Percentiles rank a stretch among this genome's conserved stretches.
Evolutionary conservation across 2,113 vertebrate genomes (phyloP).

Genomic region (Petrocephalus zakoni): DNA sequence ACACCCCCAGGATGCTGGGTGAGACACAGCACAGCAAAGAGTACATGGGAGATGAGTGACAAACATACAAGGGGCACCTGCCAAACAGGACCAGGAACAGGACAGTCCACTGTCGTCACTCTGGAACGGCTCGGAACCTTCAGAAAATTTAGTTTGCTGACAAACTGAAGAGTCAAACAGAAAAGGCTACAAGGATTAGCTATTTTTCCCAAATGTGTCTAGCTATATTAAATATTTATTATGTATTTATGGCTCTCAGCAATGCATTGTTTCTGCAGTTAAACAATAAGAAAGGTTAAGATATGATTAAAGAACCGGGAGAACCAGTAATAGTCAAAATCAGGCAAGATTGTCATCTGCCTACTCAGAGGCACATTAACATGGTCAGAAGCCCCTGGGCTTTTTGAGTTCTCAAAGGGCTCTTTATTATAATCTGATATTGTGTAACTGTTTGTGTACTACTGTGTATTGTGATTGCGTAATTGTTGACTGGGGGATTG

Average conservation of each 20-base stretch:
- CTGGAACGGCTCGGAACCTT: not conserved
- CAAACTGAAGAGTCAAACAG: not conserved
- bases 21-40: not conserved
- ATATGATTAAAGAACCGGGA: not conserved
- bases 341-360: not conserved
- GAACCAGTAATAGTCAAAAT: not conserved
- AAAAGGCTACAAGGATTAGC: not conserved
- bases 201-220: not conserved
- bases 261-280: not conserved
- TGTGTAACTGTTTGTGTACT: no score
- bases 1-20: slow-evolving; percentile 88
- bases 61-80: not conserved
- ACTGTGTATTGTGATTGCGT: not conserved
- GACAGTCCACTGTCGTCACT: not conserved
- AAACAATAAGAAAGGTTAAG: not conserved
- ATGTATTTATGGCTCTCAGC: not conserved
- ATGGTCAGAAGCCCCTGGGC: not conserved
- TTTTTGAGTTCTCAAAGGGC: not conserved
- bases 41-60: not conserved
- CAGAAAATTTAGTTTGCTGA: not conserved
- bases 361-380: not conserved
- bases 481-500: not conserved
- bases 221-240: not conserved
- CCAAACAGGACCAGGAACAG: not conserved
- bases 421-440: not conserved